Base-by-base conservation (phyloP, 2,888 invertebrate genomes). In the Nysson spinosus region DNA sequence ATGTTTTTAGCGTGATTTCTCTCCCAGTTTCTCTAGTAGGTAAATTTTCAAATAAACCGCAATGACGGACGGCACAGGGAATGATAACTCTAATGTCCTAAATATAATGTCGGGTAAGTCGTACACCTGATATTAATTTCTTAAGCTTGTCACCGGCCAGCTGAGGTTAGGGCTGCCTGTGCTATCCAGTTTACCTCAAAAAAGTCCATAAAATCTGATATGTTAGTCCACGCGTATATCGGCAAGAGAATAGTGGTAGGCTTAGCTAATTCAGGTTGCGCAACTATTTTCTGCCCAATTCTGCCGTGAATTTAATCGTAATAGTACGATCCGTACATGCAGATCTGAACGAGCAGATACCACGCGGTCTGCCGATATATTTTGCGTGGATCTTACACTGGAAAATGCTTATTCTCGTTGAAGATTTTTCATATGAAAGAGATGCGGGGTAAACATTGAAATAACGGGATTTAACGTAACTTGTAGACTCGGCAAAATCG, bases 101-200 rank as follows among this genome's bases (percentile, higher is more conserved):
- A 76, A 74, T 9, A 57, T 75, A 20, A 72, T 75, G 61, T 74
- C 78, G 3, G 72, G 83, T 83, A 62, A 83, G 80, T 64, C 47
- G 19, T 61, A n/a, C 2, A 19, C n/a, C 19, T 22, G 24, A 9
- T 4, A 0, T 4, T 3, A 4, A 12, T 35, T 30, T 34, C 6
- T n/a, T 6, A 1, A 5, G 43, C 42, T 55, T 55, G 40, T 55
- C 42, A 61, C 75, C 69, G 80, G 72, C 44, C 43, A 37, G 37
- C 16, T 19, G 60, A 80, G 81, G 81, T 82, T 77, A 80, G 72
- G 52, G 46, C 58, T 52, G 24, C 52, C 24, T 56, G 50, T 22
- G n/a, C n/a, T n/a, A n/a, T n/a, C n/a, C n/a, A n/a, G n/a, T n/a
- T n/a, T n/a, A n/a, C n/a, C n/a, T n/a, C n/a, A n/a, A n/a, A n/a